Evolutionary conservation across 1,140 invertebrate species (phyloP).

Genomic region (Camponotus floridanus): DNA sequence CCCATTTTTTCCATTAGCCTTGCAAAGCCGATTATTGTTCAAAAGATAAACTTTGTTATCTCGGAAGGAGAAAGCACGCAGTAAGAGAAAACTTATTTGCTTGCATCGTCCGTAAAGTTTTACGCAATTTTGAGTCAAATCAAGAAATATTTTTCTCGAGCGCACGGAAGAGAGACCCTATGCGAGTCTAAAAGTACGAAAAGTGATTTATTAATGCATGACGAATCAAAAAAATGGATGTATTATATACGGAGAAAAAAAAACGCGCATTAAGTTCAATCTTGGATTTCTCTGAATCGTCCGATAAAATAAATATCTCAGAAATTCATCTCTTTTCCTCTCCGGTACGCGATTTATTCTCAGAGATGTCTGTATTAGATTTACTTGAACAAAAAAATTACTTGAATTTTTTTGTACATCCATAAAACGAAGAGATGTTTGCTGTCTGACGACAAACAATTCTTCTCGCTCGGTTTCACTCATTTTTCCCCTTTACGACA

Average conservation of each 20-base stretch:
- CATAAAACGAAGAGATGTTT: neutral
- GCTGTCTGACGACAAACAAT: neutral
- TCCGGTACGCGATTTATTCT: neutral
- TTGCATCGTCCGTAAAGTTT: neutral
- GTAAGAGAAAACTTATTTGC: conserved; percentile 9
- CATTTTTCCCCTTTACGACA: neutral
- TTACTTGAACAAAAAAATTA: neutral
- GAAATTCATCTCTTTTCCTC: neutral
- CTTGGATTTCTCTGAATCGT: neutral
- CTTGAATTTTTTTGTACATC: neutral
- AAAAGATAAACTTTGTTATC: conserved; percentile 27
- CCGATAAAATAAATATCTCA: neutral
- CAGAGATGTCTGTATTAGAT: neutral
- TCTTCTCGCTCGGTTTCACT: neutral
- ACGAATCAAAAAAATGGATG: neutral
- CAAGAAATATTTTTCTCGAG: conserved; percentile 7
- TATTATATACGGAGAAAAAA: neutral
- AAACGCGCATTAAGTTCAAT: conserved; percentile 10
- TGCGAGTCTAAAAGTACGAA: neutral
- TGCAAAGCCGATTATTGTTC: conserved; percentile 22
- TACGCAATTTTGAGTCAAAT: conserved; percentile 1
- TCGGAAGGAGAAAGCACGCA: conserved; percentile 24
- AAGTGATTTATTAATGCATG: neutral
- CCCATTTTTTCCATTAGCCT: neutral
- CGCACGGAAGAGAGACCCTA: neutral